Evolutionary conservation across 2,113 vertebrate genomes (phyloP).

Genomic region (Varanus salvator): DNA sequence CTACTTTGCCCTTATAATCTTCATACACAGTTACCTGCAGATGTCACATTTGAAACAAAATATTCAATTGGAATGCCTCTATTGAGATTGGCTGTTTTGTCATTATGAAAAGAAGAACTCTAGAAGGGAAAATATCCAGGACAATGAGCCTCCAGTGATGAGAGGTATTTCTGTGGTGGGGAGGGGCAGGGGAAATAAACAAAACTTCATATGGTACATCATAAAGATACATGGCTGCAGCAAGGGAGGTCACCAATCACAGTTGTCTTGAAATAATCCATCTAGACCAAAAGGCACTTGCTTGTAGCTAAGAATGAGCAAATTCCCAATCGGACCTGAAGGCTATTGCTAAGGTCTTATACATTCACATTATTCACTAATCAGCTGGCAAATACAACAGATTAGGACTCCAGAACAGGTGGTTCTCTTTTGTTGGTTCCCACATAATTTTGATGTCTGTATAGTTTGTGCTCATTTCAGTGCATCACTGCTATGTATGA

Average conservation of each 20-base stretch:
- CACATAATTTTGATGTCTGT: constrained; percentile 2
- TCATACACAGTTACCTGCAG: constrained; percentile 60
- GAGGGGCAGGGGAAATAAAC: neutral
- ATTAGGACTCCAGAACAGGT: constrained; percentile 33
- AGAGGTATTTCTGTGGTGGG: constrained; percentile 75
- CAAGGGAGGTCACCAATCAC: constrained; percentile 73
- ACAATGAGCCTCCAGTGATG: constrained; percentile 79
- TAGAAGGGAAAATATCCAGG: constrained; percentile 77
- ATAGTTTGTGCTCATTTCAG: constrained; percentile 50
- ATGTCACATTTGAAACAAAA: constrained; percentile 74
- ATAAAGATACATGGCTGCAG: constrained; percentile 70
- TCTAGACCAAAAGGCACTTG: constrained; percentile 85
- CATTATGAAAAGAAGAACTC: constrained; percentile 70
- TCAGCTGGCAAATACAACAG: constrained; percentile 51
- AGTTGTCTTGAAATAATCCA: constrained; percentile 78
- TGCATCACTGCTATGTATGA: constrained; percentile 74
- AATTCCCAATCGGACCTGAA: constrained; percentile 65
- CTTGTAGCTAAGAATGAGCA: constrained; percentile 80
- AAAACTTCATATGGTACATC: neutral
- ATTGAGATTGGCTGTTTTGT: constrained; percentile 70
- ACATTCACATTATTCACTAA: constrained; percentile 49
- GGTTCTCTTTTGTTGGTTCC: constrained; percentile 34
- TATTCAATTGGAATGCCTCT: constrained; percentile 73
- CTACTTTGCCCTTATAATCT: constrained; percentile 71
- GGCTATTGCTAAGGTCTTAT: constrained; percentile 47